phyloP scores from a whole-genome alignment of 2,888 invertebrate species.

The Adineta ricciae region DNA sequence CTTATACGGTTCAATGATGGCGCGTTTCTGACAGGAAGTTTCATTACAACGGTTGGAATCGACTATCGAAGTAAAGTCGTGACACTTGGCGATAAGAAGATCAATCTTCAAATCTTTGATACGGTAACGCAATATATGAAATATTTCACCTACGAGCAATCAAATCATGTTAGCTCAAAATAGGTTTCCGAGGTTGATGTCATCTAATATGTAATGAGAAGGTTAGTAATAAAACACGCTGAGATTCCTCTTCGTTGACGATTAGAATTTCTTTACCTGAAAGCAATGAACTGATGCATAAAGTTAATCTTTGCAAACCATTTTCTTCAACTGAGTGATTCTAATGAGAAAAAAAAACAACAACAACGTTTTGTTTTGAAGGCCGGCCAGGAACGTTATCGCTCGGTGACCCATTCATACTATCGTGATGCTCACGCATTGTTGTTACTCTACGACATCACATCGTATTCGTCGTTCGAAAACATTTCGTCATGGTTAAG shows the following conservation, averaged over 20 bases:
- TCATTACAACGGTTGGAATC: slow-evolving; percentile 90
- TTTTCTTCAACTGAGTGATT: no score
- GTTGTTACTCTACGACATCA: slow-evolving; percentile 82
- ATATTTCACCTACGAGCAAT: no score
- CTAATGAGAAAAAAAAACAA: no score
- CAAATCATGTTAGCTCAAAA: no score
- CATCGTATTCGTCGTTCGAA: slow-evolving; percentile 85
- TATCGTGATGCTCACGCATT: slow-evolving; percentile 87
- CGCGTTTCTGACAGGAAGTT: slow-evolving; percentile 80
- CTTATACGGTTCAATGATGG: slow-evolving; percentile 86
- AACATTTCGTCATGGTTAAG: slow-evolving; percentile 89
- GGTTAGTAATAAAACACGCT: no score
- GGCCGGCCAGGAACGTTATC: slow-evolving; percentile 82
- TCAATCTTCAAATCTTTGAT: slow-evolving; percentile 64
- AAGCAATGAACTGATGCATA: no score
- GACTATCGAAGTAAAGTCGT: slow-evolving; percentile 65
- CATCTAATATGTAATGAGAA: not conserved
- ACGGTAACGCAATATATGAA: no score
- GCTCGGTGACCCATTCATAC: slow-evolving; percentile 84
- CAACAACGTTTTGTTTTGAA: no score
- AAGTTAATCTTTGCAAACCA: no score
- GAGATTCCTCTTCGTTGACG: no score
- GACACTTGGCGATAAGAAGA: slow-evolving; percentile 58
- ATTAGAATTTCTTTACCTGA: no score
- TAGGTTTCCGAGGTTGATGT: not conserved